Evolutionary conservation across 1,140 invertebrate genomes (phyloP).

Genomic region (Notospermus geniculatus): DNA sequence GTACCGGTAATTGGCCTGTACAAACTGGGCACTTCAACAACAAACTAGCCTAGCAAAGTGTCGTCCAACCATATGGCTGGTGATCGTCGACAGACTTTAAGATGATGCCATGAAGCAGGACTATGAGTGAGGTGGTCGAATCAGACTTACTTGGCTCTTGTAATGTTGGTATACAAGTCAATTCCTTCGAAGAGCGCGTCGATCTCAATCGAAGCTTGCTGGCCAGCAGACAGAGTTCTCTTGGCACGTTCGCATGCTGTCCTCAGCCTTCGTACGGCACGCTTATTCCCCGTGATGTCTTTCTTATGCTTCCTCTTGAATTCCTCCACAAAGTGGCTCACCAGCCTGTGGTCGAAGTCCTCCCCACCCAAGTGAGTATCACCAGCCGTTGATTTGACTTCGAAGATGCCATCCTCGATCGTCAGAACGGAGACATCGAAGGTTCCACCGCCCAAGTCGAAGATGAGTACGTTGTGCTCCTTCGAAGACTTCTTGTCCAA

Average conservation of each 20-base stretch:
- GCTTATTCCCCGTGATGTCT: slow-evolving; percentile 26
- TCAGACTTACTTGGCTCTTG: neutral
- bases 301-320: slow-evolving; percentile 39
- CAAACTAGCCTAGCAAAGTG: too few relatives aligned
- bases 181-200: slow-evolving; percentile 25
- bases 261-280: slow-evolving; percentile 49
- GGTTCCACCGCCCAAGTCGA: slow-evolving; percentile 76
- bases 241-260: slow-evolving; percentile 50
- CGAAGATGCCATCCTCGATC: slow-evolving; percentile 45
- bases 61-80: too few relatives aligned
- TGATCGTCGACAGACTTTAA: too few relatives aligned
- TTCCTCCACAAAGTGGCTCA: slow-evolving; percentile 32
- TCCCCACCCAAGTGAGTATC: slow-evolving; percentile 49
- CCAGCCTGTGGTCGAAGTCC: slow-evolving; percentile 33
- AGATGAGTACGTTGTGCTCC: slow-evolving; percentile 60
- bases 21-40: too few relatives aligned
- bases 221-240: slow-evolving; percentile 35
- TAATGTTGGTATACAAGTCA: slow-evolving; percentile 20
- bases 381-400: slow-evolving; percentile 75
- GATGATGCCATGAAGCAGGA: too few relatives aligned
- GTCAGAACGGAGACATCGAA: slow-evolving; percentile 28
- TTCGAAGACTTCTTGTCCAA: slow-evolving; percentile 58
- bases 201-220: slow-evolving; percentile 39
- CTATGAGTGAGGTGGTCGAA: too few relatives aligned
- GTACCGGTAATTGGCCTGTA: too few relatives aligned